A percentile compares a stretch with the other conserved stretches of the same genome.
phyloP scores from a whole-genome alignment of 2,113 vertebrate genomes.

The Addax nasomaculatus region DNA sequence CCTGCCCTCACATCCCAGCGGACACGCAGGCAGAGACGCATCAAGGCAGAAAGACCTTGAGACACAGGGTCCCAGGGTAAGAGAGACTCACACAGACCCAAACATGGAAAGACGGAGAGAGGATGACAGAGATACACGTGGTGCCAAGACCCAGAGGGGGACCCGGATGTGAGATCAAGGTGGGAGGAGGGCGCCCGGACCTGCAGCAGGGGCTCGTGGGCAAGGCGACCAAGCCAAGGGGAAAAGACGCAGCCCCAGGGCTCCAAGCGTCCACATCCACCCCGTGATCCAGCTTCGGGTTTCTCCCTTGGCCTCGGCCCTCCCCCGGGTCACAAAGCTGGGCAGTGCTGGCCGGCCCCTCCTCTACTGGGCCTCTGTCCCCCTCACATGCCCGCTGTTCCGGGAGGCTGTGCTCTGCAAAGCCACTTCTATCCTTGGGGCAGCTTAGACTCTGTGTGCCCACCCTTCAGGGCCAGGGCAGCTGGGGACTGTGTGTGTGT shows the following conservation, averaged over 20 bases:
- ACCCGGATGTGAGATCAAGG: not conserved
- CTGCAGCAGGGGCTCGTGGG: too few species aligned
- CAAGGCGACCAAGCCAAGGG: rapidly evolving
- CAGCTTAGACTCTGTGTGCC: not conserved
- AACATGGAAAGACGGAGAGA: not conserved
- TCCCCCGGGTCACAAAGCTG: not conserved
- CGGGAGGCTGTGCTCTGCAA: rapidly evolving
- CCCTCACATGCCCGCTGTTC: not conserved
- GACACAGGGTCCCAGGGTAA: not conserved
- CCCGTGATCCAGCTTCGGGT: not conserved
- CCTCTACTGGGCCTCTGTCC: not conserved
- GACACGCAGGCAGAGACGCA: not conserved
- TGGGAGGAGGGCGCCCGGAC: rapidly evolving
- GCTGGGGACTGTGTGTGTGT: not conserved
- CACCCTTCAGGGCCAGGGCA: not conserved
- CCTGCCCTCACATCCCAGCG: not conserved
- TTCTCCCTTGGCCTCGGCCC: not conserved
- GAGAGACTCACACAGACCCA: rapidly evolving
- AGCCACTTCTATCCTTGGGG: not conserved
- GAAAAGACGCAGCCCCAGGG: not conserved
- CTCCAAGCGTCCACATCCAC: not conserved
- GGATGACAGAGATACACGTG: rapidly evolving
- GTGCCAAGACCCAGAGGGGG: not conserved
- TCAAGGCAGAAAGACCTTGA: not conserved
- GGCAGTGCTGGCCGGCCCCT: rapidly evolving